Percentiles rank a stretch among this genome's conserved stretches.
Evolutionary conservation across 1,140 invertebrate species (phyloP).

Genomic region (Bombus difficillimus): DNA sequence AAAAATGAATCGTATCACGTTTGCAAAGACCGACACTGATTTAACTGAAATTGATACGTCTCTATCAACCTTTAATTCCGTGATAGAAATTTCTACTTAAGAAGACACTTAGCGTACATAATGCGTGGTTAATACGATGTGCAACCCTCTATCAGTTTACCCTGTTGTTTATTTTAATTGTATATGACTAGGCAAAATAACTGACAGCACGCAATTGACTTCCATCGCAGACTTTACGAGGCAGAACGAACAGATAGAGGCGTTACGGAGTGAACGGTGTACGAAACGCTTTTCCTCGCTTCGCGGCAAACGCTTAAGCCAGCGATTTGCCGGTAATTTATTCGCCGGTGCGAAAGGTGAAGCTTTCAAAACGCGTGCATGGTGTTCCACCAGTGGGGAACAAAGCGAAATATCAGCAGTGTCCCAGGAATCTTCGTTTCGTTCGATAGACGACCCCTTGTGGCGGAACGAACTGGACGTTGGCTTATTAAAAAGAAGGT

Average conservation of each 20-base stretch:
- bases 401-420: conserved; percentile 39
- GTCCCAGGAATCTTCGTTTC: conserved; percentile 40
- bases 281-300: conserved; percentile 19
- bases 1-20: too few relatives aligned
- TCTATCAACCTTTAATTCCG: too few relatives aligned
- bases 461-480: conserved; percentile 1
- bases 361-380: conserved; percentile 18
- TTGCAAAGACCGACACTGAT: too few relatives aligned
- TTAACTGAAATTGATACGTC: too few relatives aligned
- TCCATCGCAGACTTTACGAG: conserved; percentile 22
- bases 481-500: conserved; percentile 26
- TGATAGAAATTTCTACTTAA: too few relatives aligned
- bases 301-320: not conserved
- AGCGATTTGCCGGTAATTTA: conserved; percentile 19
- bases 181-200: conserved; percentile 8
- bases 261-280: conserved; percentile 27
- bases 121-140: too few relatives aligned
- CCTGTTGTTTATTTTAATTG: too few relatives aligned
- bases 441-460: not conserved
- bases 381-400: not conserved
- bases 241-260: conserved; percentile 7
- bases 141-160: too few relatives aligned
- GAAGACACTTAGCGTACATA: too few relatives aligned
- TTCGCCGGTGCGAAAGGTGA: conserved; percentile 27
- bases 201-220: conserved; percentile 32